These are phyloP conservation scores for Epizoanthus fatuus DNA, from an alignment of 92 coral and sea anemone genomes.

Conservation along the genomic window DNA sequence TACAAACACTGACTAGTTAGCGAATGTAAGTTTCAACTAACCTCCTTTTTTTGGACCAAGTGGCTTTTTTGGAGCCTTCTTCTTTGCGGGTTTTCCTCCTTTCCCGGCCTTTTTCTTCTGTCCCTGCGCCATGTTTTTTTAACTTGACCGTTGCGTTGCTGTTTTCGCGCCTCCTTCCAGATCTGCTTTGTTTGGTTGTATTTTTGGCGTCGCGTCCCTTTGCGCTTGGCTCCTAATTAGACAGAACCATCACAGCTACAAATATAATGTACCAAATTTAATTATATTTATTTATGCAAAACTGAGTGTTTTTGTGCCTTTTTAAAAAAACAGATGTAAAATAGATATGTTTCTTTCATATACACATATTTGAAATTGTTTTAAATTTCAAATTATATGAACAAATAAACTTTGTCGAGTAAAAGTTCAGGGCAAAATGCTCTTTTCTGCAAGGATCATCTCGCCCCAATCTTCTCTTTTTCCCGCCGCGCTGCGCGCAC, in stretches of 20 bases:
- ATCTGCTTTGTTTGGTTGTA: slow-evolving; percentile 3
- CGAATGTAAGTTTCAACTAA: slow-evolving; percentile 15
- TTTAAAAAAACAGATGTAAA: background rate
- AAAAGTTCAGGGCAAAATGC: too few relatives aligned
- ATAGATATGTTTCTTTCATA: background rate
- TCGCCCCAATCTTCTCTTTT: background rate
- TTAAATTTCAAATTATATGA: background rate
- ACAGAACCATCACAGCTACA: background rate
- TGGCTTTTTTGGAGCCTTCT: slow-evolving; percentile 84
- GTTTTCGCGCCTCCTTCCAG: background rate
- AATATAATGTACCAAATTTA: background rate
- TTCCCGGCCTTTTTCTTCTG: slow-evolving; percentile 76
- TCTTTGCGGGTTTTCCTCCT: slow-evolving; percentile 63
- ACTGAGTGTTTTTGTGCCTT: too few relatives aligned
- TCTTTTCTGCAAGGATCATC: background rate
- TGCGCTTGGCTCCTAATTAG: background rate
- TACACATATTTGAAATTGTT: background rate
- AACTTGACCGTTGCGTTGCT: slow-evolving; percentile 16
- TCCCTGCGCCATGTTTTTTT: slow-evolving; percentile 89
- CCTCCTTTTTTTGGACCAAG: slow-evolving; percentile 96
- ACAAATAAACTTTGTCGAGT: too few relatives aligned
- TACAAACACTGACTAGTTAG: background rate
- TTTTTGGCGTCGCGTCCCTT: slow-evolving; percentile 44
- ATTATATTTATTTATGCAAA: too few relatives aligned
- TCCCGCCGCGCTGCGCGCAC: background rate